Evolutionary conservation across 2,888 invertebrate genomes (phyloP).

Genomic region (Acanthacorydalis orientalis): DNA sequence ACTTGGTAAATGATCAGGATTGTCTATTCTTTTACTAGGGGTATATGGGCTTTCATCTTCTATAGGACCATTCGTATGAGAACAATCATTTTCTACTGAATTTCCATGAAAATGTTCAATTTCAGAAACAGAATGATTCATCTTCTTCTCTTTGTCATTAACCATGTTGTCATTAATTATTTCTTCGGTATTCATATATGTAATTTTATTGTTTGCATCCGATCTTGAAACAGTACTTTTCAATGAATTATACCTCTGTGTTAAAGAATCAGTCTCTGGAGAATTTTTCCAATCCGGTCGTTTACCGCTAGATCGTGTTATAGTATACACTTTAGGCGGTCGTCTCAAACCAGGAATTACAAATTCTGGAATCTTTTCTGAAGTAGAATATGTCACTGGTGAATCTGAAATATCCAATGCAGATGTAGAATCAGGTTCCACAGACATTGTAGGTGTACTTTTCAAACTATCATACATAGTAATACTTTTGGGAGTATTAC

Average conservation of each 20-base stretch:
- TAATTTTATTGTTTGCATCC: not conserved
- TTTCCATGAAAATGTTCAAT: not conserved
- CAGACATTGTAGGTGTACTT: no score
- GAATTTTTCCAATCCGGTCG: not conserved
- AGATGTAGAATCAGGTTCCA: no score
- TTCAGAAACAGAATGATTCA: not conserved
- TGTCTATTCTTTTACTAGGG: not conserved
- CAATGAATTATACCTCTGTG: not conserved
- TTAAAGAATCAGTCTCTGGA: not conserved
- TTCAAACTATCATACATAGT: no score
- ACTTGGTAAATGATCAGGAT: not conserved
- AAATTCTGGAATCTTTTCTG: conserved; percentile 8
- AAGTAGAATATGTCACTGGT: not conserved
- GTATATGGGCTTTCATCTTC: not conserved
- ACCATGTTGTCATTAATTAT: not conserved
- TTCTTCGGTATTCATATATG: not conserved
- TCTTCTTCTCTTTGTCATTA: not conserved
- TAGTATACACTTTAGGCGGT: conserved; percentile 5
- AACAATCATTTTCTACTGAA: not conserved
- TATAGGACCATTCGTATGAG: no score
- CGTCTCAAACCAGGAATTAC: conserved; percentile 8
- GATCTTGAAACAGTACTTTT: not conserved
- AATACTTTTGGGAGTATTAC: no score
- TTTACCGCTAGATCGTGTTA: not conserved
- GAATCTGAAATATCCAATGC: not conserved